Evolutionary conservation across 2,888 invertebrate species (phyloP).

Genomic region (Agonopterix alstromeriana): DNA sequence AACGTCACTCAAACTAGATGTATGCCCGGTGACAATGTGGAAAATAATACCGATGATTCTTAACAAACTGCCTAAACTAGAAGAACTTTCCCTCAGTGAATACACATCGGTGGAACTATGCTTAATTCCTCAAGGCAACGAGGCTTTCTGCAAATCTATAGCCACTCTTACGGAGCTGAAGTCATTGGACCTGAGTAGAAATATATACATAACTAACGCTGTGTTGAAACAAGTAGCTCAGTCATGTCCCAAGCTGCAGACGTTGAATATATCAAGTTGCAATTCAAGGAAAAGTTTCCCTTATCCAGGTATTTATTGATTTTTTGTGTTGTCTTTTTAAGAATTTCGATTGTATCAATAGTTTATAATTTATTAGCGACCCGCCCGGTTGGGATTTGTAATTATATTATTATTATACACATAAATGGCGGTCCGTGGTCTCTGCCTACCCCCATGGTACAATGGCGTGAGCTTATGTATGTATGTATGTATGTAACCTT

Average conservation of each 20-base stretch:
- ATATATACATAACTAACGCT: conserved; percentile 66
- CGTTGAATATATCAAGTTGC: conserved; percentile 64
- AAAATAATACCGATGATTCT: conserved; percentile 53
- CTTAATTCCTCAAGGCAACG: conserved; percentile 29
- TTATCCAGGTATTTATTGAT: conserved; percentile 29
- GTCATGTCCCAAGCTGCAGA: conserved; percentile 56
- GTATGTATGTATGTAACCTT: too few species aligned
- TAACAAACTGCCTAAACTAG: conserved; percentile 44
- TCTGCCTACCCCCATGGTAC: too few species aligned
- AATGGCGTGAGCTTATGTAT: too few species aligned
- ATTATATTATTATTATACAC: too few species aligned
- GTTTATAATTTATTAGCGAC: too few species aligned
- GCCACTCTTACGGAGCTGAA: conserved; percentile 57
- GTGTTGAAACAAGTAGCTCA: conserved; percentile 68
- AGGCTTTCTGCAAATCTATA: conserved; percentile 51
- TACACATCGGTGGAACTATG: conserved; percentile 39
- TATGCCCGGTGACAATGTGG: conserved; percentile 55
- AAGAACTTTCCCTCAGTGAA: conserved; percentile 56
- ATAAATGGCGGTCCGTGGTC: too few species aligned
- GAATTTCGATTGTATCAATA: too few species aligned
- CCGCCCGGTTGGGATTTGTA: too few species aligned
- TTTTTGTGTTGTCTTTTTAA: neutral
- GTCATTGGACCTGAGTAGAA: conserved; percentile 56
- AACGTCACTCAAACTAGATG: conserved; percentile 48
- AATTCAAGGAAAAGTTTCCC: conserved; percentile 38